phyloP scores from a whole-genome alignment of 2,888 invertebrate genomes.

The Nysson spinosus region DNA sequence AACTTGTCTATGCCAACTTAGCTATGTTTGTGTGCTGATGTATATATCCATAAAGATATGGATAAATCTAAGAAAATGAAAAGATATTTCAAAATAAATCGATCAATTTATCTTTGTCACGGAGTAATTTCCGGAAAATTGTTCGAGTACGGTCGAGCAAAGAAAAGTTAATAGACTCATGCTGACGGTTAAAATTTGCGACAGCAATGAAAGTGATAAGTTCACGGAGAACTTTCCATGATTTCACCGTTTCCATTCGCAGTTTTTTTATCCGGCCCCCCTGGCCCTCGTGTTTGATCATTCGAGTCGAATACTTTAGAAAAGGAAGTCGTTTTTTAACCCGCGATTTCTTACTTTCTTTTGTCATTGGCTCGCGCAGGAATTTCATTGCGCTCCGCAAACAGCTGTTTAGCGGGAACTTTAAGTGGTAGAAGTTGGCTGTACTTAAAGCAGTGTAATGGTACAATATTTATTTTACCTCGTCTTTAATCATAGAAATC shows the following conservation, averaged over 20 bases:
- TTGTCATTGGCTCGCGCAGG: neutral
- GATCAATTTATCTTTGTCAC: neutral
- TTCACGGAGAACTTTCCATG: neutral
- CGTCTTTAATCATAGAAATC: too few species aligned
- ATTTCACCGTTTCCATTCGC: constrained; percentile 5
- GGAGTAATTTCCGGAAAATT: neutral
- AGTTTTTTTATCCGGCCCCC: too few species aligned
- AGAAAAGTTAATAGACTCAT: neutral
- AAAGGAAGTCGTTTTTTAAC: neutral
- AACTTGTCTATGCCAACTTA: too few species aligned
- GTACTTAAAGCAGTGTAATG: too few species aligned
- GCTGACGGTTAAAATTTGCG: neutral
- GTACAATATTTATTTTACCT: too few species aligned
- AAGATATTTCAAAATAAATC: neutral
- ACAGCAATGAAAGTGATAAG: neutral
- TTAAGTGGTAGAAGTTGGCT: too few species aligned
- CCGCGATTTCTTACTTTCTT: neutral
- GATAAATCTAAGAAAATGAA: too few species aligned
- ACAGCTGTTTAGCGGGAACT: neutral
- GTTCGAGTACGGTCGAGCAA: neutral
- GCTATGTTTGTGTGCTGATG: too few species aligned
- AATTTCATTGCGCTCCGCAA: neutral
- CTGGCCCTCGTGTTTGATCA: too few species aligned
- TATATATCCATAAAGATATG: too few species aligned
- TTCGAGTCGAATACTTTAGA: too few species aligned